Evolutionary conservation across 2,113 vertebrate genomes (phyloP), one percentile per base, ranked within the genome.

Genomic region (Oxyruncus cristatus): DNA sequence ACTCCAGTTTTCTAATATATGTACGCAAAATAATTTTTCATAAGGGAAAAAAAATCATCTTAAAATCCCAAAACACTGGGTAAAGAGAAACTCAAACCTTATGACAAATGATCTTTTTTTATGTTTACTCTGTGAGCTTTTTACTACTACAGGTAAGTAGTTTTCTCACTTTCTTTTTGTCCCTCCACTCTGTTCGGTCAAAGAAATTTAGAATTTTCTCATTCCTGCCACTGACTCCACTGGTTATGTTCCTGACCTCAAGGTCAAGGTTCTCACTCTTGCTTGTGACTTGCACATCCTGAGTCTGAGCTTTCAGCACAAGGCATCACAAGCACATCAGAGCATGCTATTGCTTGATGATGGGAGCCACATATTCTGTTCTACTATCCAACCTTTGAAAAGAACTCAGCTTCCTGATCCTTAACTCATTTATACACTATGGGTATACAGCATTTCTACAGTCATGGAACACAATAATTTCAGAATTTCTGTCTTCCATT

Each of bases 341-440:
- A 74, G 50, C 9, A n/a, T 0, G 0, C 27, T 67, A 68, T 0
- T 1, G 20, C 33, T 39, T 39, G 53, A 53, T 33, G n/a, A 50
- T 6, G 86, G 42, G 39, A 91, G 44, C 8, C 76, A 59, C 16
- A 12, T 24, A 76, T 5, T 74, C 35, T 79, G 11, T 49, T 94
- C 83, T 74, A 71, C 41, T 56, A 47, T 14, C 11, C 7, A 4
- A 26, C 33, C 55, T 91, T 92, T 39, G 52, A 63, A 92, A 95
- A 47, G 20, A 63, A 61, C 37, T 39, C 12, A 47, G 4, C 18
- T 62, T 66, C 37, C 42, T 46, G 13, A 83, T 92, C 28, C 28
- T 95, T 75, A 85, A 67, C 18, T 50, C 33, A 59, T n/a, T 81
- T 66, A 32, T 47, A 77, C 2, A 3, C 26, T 15, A 19, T 6